Evolutionary conservation across 92 coral and sea anemone species (phyloP), one percentile per base, ranked within the genome.

Genomic region (Umimayanthus kanabou): DNA sequence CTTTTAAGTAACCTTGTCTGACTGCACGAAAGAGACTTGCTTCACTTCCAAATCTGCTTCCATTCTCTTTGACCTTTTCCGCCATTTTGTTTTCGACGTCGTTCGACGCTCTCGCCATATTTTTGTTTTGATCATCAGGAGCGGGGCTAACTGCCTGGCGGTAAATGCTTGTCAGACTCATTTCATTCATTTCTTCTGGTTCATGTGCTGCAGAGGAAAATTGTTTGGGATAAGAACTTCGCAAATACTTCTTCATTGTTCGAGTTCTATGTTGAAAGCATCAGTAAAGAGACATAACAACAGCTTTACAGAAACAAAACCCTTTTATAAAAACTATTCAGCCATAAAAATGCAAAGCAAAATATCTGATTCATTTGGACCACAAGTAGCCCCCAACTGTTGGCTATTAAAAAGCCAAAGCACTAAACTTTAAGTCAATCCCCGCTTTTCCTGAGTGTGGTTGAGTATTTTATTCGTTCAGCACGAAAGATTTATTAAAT

Each of bases 141-240:
- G 87, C 78, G 25, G 87, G 87, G 40, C 87, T 26, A 4, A 83
- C 77, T 0, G 78, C 78, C 22, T 70, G 77, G 7, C 33, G 77
- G 7, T 26, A 9, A 6, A 83, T 23, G 73, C 77, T 49, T 28
- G 65, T 69, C 42, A 69, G 25, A 72, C 78, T 70, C 43, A 83
- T 83, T 29, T 26, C 87, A 26, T 69, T 70, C 77, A 83, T 83
- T 20, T 26, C 87, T 83, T 45, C 22, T 2, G 33, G 23, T 83
- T 83, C 78, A 47, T 49, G 77, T 83, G 77, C 45, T 29, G 42
- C 42, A 20, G 45, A 70, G 13, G 65, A 28, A 25, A 72, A 45
- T 64, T 16, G 43, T 22, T 83, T 43, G 23, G 39, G 28, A 39
- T 45, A 25, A 25, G 16, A 22, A 42, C n/a, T 82, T 43, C 2